Evolutionary conservation across 1,140 invertebrate species (phyloP).

Genomic region (Himalopsyche phryganea): DNA sequence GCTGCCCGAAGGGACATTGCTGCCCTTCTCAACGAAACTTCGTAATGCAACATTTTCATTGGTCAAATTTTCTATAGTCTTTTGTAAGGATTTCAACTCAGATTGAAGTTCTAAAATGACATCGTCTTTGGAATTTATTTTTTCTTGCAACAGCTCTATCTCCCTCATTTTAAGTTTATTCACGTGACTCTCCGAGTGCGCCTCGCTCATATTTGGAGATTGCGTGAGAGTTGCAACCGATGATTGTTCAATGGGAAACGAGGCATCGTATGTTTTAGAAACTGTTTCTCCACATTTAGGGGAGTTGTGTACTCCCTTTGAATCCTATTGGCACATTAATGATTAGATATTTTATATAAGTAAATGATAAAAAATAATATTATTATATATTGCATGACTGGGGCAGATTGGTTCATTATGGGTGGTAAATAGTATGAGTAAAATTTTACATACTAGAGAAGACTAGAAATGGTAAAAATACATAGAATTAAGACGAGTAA

Average conservation of each 20-base stretch:
- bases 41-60: slow-evolving; percentile 68
- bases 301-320: slow-evolving; percentile 12
- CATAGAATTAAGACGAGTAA: no score
- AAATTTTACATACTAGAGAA: no score
- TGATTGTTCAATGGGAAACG: slow-evolving; percentile 41
- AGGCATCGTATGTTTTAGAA: slow-evolving; percentile 44
- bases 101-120: slow-evolving; percentile 59
- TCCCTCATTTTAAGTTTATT: slow-evolving; percentile 31
- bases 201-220: slow-evolving; percentile 1
- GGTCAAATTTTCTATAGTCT: slow-evolving; percentile 61
- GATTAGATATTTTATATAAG: no score
- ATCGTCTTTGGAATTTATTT: slow-evolving; percentile 46
- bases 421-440: no score
- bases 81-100: slow-evolving; percentile 58
- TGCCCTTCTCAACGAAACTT: slow-evolving; percentile 36
- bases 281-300: slow-evolving; percentile 43
- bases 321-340: slow-evolving; percentile 13
- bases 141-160: slow-evolving; percentile 43
- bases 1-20: slow-evolving; percentile 4
- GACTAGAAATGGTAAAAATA: no score
- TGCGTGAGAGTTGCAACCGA: slow-evolving; percentile 15
- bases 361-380: not conserved
- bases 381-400: slow-evolving; percentile 1
- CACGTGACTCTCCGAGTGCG: not conserved
- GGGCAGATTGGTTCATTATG: no score